Conservation (phyloP, 2,113 vertebrate species). For the Anarhynchus alexandrinus region DNA sequence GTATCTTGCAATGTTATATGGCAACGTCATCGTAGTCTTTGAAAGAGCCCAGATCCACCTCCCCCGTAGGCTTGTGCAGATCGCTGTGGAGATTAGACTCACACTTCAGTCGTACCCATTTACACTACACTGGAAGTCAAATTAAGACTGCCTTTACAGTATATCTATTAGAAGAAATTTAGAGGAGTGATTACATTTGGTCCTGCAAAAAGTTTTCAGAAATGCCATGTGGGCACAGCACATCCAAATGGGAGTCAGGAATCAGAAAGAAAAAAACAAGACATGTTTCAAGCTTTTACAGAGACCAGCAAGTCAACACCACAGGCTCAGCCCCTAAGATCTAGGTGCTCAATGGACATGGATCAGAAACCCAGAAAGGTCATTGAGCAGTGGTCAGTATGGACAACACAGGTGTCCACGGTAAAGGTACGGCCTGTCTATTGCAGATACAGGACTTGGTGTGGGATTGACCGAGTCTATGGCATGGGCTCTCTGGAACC, state of each 20-base stretch:
- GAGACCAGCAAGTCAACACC: background rate
- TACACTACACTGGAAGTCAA: background rate
- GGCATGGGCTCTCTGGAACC: background rate
- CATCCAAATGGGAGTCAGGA: background rate
- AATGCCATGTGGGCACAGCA: background rate
- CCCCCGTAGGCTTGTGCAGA: background rate
- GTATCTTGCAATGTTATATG: background rate
- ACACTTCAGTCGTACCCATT: background rate
- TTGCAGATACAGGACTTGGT: background rate
- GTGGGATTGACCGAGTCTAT: background rate
- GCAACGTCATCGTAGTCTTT: background rate
- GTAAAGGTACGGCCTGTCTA: background rate
- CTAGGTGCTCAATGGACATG: background rate
- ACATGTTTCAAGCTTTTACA: background rate
- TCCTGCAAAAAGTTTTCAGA: background rate
- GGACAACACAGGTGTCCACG: background rate
- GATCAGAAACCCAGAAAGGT: background rate
- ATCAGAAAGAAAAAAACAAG: background rate
- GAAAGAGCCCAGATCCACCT: background rate
- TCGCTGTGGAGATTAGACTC: background rate
- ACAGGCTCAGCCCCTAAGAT: background rate
- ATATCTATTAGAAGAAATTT: background rate
- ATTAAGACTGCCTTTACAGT: background rate
- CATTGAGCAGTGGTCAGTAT: background rate
- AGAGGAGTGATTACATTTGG: background rate